Base-by-base conservation (phyloP, 2,113 vertebrate genomes). In the Cebidichthys violaceus region DNA sequence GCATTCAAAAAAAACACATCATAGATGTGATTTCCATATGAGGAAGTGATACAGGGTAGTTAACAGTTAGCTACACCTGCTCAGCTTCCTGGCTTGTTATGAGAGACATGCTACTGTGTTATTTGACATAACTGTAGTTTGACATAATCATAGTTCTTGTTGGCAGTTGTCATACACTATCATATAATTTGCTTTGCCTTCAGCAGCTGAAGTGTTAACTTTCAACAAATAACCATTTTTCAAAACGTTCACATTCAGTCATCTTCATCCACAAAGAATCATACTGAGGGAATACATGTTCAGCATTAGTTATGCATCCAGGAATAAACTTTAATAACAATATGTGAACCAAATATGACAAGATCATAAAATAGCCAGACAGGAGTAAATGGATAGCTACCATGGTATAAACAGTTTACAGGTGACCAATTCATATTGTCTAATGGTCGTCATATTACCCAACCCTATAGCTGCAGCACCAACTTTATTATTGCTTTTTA, bases 31-130 rank as follows among this genome's bases (percentile, higher is more conserved):
- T 79, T 83, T 86, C 31, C 72, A 29, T 74, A 76, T 79, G 66
- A 91, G 89, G 90, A 92, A 92, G 88, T 92, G 75, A 76, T 27
- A 24, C 37, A 24, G 57, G 70, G 35, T 75, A 37, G 62, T 65
- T 24, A 13, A 52, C 61, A 71, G 45, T 70, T 65, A 84, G 79
- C 81, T 79, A 18, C 83, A 86, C 70, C 78, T 88, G 73, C 52
- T 67, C 45, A 65, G 69, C 79, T 84, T 81, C 85, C 88, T 86
- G 87, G 1, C 66, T 81, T 43, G 43, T 33, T 37, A 8, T 72
- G 60, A 69, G 60, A 74, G 52, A 71, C 27, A 52, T 6, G 18
- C 24, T 45, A 43, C 17, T 73, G 1, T 22, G 39, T 54, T 78
- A 33, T 85, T 41, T 73, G 60, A 61, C 67, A 79, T 11, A 10